These are phyloP conservation scores for Sepioteuthis lessoniana DNA, from an alignment of 2,888 invertebrate species.

Conservation along the genomic window DNA sequence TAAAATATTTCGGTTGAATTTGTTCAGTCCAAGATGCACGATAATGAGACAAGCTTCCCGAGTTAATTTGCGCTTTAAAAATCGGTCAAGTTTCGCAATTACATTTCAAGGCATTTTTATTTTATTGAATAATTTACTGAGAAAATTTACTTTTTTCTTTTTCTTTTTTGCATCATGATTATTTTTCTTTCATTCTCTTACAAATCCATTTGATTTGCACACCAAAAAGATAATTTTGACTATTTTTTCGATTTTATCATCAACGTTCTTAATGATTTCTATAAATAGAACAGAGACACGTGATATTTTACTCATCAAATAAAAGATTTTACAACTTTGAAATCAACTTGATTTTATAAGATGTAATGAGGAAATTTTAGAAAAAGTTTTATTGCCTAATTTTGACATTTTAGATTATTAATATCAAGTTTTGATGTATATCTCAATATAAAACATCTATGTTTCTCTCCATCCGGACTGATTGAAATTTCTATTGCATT, in stretches of 20 bases:
- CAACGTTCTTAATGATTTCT: neutral
- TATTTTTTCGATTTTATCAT: neutral
- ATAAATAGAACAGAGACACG: neutral
- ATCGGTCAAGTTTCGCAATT: constrained; percentile 33
- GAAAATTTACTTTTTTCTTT: neutral
- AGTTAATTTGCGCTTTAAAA: neutral
- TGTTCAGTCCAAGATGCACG: neutral
- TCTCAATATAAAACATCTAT: too few relatives aligned
- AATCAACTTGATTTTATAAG: neutral
- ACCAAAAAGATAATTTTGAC: neutral
- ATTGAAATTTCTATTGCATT: too few relatives aligned
- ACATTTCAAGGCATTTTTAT: neutral
- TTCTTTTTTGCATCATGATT: neutral
- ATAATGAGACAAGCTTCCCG: neutral
- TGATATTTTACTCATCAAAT: neutral
- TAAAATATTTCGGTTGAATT: neutral
- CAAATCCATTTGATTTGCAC: neutral
- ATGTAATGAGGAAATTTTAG: too few relatives aligned
- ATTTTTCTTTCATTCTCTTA: neutral
- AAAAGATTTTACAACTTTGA: neutral
- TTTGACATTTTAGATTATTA: too few relatives aligned
- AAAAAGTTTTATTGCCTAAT: too few relatives aligned
- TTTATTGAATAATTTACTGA: constrained; percentile 25
- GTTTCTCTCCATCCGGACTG: too few relatives aligned
- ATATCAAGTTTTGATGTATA: too few relatives aligned